Conservation (phyloP, 2,113 vertebrate species). For the Phyllostomus discolor region DNA sequence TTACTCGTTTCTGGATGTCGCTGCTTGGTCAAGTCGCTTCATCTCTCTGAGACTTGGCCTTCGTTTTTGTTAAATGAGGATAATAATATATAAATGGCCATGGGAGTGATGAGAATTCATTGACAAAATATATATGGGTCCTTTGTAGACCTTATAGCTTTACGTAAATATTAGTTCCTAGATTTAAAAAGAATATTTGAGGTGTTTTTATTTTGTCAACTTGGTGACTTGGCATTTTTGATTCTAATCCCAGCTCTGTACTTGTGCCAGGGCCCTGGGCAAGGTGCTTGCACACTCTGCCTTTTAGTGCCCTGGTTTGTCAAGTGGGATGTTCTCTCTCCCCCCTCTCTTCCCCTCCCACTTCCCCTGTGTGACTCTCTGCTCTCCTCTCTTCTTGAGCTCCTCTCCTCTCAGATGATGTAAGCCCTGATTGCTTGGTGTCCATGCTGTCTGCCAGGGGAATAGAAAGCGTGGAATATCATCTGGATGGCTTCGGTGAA, state of each 20-base stretch:
- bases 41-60: not conserved
- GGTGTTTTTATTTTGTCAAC: not conserved
- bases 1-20: not conserved
- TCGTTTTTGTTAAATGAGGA: not conserved
- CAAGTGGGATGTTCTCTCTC: not conserved
- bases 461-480: not conserved
- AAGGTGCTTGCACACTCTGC: not conserved
- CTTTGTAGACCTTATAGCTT: not conserved
- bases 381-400: not conserved
- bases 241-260: not conserved
- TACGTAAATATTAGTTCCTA: not conserved
- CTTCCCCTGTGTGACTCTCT: not conserved
- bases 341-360: not conserved
- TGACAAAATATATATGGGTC: not conserved
- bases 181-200: not conserved
- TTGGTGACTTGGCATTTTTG: not conserved
- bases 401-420: not conserved
- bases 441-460: not conserved
- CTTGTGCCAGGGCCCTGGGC: not conserved
- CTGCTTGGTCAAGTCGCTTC: not conserved
- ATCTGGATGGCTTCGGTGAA: slow-evolving; percentile 37
- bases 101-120: not conserved
- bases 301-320: not conserved
- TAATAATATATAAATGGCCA: not conserved
- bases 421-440: not conserved